Percentiles rank a stretch among this genome's conserved stretches.
Conservation (phyloP, 2,888 invertebrate species). For the Ashinkailepas kermadecensis region DNA sequence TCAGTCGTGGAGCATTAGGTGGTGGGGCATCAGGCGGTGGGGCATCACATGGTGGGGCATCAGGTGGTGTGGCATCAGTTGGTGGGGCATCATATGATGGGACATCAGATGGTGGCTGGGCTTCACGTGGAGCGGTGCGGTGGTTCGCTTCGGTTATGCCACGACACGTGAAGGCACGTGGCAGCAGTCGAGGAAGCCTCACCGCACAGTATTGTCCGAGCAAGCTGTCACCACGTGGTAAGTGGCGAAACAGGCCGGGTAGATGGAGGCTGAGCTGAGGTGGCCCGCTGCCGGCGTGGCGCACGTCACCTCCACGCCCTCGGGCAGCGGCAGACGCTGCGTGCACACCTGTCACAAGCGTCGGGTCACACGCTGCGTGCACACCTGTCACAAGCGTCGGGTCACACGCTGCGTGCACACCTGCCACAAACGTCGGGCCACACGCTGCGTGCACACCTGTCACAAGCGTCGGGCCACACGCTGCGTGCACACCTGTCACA, state of each 20-base stretch:
- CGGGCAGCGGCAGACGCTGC: constrained; percentile 76
- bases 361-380: constrained; percentile 64
- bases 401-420: too few relatives aligned
- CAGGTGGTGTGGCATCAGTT: too few relatives aligned
- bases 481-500: too few relatives aligned
- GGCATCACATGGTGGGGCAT: too few relatives aligned
- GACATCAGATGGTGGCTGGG: too few relatives aligned
- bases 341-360: constrained; percentile 56
- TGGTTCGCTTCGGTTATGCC: neutral
- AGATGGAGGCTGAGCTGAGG: constrained; percentile 92
- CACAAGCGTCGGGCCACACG: too few relatives aligned
- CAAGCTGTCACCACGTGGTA: constrained; percentile 94
- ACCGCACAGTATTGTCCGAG: constrained; percentile 77
- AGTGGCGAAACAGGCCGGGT: constrained; percentile 97
- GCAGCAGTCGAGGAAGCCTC: neutral
- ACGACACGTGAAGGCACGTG: neutral
- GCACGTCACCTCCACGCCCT: constrained; percentile 84
- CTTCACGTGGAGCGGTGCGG: too few relatives aligned
- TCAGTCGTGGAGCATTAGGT: too few relatives aligned
- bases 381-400: constrained; percentile 47
- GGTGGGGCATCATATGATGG: too few relatives aligned
- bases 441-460: too few relatives aligned
- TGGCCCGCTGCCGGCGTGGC: constrained; percentile 95
- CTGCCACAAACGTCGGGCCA: too few relatives aligned
- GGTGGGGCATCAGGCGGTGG: too few relatives aligned